These are phyloP conservation scores for Pogonocherus hispidulus DNA, from an alignment of 2,888 invertebrate genomes.

Conservation along the genomic window DNA sequence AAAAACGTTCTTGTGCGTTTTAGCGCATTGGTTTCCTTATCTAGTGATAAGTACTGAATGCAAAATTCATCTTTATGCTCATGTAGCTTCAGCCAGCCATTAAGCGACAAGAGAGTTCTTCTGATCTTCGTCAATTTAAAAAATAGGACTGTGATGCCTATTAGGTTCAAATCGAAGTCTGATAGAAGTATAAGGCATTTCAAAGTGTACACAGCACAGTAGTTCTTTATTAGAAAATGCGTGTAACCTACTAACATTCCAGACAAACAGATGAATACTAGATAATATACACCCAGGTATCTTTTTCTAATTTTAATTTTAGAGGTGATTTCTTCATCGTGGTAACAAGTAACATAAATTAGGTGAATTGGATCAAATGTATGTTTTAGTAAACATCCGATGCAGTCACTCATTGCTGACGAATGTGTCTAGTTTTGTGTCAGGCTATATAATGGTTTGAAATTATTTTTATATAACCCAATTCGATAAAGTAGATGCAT, in stretches of 20 bases:
- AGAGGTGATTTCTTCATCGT: not conserved
- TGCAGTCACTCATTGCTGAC: not conserved
- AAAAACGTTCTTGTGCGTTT: not conserved
- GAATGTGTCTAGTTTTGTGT: too few species aligned
- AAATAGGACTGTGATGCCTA: not conserved
- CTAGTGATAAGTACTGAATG: slow-evolving; percentile 3
- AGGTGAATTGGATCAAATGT: not conserved
- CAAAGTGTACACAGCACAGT: not conserved
- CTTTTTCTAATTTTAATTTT: not conserved
- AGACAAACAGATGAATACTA: not conserved
- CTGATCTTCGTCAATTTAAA: not conserved
- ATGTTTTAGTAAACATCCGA: not conserved
- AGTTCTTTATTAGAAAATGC: not conserved
- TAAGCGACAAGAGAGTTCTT: not conserved
- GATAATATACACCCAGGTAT: not conserved
- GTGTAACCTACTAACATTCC: not conserved
- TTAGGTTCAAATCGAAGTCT: not conserved
- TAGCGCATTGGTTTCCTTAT: not conserved
- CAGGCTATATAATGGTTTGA: too few species aligned
- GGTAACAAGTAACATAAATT: not conserved
- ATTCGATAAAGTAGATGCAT: not conserved
- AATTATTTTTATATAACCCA: not conserved
- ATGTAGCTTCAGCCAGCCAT: slow-evolving; percentile 4
- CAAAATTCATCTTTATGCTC: not conserved
- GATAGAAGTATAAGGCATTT: not conserved